A percentile compares a stretch with the other conserved stretches of the same genome.
These are phyloP conservation scores for Rhagonycha fulva DNA, from an alignment of 2,888 invertebrate genomes.

Conservation along the genomic window DNA sequence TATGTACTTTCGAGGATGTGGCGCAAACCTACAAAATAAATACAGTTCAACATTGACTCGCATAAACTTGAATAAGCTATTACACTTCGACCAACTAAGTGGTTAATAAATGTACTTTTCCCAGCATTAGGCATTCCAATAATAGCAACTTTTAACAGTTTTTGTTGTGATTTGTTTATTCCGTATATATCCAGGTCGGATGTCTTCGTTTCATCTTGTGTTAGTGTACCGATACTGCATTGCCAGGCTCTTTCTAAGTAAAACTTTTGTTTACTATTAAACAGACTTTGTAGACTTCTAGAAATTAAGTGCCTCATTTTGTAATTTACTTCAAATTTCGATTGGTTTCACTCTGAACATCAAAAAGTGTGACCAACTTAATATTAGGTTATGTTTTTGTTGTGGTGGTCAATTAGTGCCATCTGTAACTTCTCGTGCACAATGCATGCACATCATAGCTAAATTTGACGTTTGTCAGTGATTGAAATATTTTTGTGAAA, in stretches of 20 bases:
- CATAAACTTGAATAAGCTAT: slow-evolving; percentile 34
- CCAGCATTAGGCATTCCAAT: slow-evolving; percentile 95
- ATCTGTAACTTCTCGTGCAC: too few relatives aligned
- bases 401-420: too few relatives aligned
- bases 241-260: background rate
- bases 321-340: background rate
- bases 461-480: background rate
- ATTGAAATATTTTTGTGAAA: slow-evolving; percentile 43
- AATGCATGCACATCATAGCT: too few relatives aligned
- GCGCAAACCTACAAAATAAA: slow-evolving; percentile 74
- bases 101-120: slow-evolving; percentile 93
- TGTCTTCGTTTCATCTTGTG: background rate
- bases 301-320: background rate
- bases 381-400: background rate
- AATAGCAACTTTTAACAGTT: slow-evolving; percentile 71
- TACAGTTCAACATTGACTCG: background rate
- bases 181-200: background rate
- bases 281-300: background rate
- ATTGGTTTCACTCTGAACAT: background rate
- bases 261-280: background rate
- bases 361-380: background rate
- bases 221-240: background rate
- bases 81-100: slow-evolving; percentile 78
- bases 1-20: slow-evolving; percentile 89
- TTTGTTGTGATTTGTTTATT: background rate